Evolutionary conservation across 2,113 vertebrate species (phyloP).

Genomic region (Haliaeetus leucogaster): DNA sequence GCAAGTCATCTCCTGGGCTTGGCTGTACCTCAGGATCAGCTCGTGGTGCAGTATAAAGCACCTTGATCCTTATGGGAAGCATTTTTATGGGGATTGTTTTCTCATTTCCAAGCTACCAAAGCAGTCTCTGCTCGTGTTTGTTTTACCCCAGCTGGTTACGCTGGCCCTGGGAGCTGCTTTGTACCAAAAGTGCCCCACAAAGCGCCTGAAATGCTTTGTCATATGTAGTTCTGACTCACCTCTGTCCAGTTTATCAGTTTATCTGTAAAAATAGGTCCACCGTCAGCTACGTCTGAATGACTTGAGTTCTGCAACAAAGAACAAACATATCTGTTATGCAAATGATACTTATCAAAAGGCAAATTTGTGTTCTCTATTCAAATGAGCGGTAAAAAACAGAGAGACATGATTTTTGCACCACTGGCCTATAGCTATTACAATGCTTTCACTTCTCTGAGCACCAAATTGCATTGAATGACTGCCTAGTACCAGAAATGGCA

Average conservation of each 20-base stretch:
- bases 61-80: background rate
- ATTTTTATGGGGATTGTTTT: background rate
- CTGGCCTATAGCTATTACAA: background rate
- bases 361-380: background rate
- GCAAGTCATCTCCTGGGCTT: background rate
- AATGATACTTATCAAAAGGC: background rate
- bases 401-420: background rate
- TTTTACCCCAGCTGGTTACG: accelerated
- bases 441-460: background rate
- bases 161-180: background rate
- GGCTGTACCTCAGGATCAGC: background rate
- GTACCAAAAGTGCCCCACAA: background rate
- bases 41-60: background rate
- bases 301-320: constrained; percentile 65
- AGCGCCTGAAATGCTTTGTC: background rate
- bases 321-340: background rate
- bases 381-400: background rate
- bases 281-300: constrained; percentile 24
- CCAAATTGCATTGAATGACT: background rate
- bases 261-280: constrained; percentile 28
- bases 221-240: constrained; percentile 56
- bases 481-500: background rate
- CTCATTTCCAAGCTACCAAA: background rate
- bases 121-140: accelerated
- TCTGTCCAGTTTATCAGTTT: constrained; percentile 61